A percentile compares a stretch with the other conserved stretches of the same genome.
phyloP scores from a whole-genome alignment of 2,113 vertebrate species.

The Danionella cerebrum region DNA sequence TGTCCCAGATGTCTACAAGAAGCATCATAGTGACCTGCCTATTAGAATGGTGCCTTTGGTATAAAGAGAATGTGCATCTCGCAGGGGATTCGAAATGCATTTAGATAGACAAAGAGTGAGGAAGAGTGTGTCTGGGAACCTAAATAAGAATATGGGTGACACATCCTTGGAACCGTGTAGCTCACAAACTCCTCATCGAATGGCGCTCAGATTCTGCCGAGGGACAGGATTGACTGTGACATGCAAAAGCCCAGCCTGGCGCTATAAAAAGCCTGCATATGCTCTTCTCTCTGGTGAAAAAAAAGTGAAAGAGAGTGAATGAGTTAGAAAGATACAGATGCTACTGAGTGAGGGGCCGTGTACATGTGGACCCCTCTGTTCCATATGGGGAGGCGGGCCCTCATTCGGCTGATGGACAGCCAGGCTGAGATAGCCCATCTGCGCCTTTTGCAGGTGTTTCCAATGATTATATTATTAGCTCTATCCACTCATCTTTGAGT shows the following conservation, averaged over 20 bases:
- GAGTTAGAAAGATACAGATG: slow-evolving; percentile 4
- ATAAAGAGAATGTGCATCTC: slow-evolving; percentile 13
- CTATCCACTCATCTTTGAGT: slow-evolving; percentile 92
- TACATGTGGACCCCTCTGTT: slow-evolving; percentile 71
- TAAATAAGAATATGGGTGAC: slow-evolving; percentile 5
- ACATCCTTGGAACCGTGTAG: slow-evolving; percentile 31
- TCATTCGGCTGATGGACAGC: slow-evolving; percentile 75
- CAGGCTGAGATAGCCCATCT: slow-evolving; percentile 92
- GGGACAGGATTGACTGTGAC: slow-evolving; percentile 36
- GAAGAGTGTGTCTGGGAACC: neutral
- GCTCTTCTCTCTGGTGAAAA: slow-evolving; percentile 44
- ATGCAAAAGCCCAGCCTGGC: slow-evolving; percentile 20
- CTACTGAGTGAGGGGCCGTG: slow-evolving; percentile 58
- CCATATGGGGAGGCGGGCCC: slow-evolving; percentile 94
- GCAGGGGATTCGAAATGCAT: slow-evolving; percentile 24
- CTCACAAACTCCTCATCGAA: slow-evolving; percentile 18
- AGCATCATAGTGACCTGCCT: slow-evolving; percentile 34
- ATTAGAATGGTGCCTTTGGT: slow-evolving; percentile 32
- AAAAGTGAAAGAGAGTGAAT: slow-evolving; percentile 28
- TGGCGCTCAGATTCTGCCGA: slow-evolving; percentile 35
- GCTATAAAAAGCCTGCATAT: slow-evolving; percentile 78
- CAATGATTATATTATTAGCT: slow-evolving; percentile 99
- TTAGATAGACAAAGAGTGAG: slow-evolving; percentile 25
- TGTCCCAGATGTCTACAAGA: slow-evolving; percentile 39
- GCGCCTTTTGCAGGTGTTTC: slow-evolving; percentile 96